A percentile compares a stretch with the other conserved stretches of the same genome.
Conservation (phyloP, 2,888 invertebrate genomes). For the Zele albiditarsus region DNA sequence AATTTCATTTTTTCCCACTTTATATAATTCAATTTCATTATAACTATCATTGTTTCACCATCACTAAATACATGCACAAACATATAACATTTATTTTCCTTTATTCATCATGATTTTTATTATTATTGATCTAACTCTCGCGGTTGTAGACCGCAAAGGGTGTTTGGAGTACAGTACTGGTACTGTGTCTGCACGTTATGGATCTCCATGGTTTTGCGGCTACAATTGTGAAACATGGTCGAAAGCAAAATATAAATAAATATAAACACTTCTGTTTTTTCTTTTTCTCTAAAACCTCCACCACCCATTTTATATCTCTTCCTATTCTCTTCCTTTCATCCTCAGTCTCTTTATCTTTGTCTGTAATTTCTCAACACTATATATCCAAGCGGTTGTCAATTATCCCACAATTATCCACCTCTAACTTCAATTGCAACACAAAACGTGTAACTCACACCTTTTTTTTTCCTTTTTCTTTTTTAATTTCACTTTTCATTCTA, state of each 20-base stretch:
- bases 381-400: neutral
- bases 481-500: neutral
- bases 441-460: neutral
- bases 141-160: neutral
- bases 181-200: neutral
- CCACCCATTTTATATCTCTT: neutral
- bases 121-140: neutral
- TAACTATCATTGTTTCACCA: too few relatives aligned
- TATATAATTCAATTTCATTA: too few relatives aligned
- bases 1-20: too few relatives aligned
- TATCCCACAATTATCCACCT: neutral
- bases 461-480: neutral
- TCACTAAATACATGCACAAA: too few relatives aligned
- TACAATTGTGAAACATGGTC: slow-evolving; percentile 7
- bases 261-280: too few relatives aligned
- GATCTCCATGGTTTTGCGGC: neutral
- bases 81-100: neutral
- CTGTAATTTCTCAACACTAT: neutral
- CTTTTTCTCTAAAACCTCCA: too few relatives aligned
- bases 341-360: neutral
- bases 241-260: neutral
- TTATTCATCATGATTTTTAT: neutral
- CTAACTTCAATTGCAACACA: neutral
- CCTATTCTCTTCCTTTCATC: neutral
- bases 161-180: neutral